Conservation (phyloP, 2,888 invertebrate species). For the Cataglyphis livida region DNA sequence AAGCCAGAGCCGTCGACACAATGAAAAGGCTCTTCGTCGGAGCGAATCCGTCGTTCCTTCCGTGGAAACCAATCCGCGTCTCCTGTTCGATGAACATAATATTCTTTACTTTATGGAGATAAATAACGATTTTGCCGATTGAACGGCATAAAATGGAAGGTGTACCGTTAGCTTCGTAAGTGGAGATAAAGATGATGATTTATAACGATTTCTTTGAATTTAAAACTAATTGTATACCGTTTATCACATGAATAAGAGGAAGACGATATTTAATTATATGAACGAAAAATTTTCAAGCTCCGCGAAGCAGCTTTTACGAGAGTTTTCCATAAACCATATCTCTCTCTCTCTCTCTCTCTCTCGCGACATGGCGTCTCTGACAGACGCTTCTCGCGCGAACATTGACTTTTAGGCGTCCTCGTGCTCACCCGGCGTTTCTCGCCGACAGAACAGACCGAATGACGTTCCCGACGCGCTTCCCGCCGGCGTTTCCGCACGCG, state of each 20-base stretch:
- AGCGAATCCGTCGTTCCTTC: neutral
- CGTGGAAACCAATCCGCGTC: neutral
- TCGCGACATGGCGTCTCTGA: neutral
- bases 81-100: neutral
- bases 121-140: constrained; percentile 2
- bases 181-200: neutral
- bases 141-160: no score
- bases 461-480: constrained; percentile 6
- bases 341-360: no score
- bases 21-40: constrained; percentile 33
- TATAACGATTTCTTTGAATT: neutral
- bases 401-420: neutral
- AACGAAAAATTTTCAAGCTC: neutral
- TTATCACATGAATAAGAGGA: neutral
- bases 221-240: neutral
- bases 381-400: neutral
- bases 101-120: neutral
- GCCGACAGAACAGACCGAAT: neutral
- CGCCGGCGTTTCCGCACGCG: constrained; percentile 29
- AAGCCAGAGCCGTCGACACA: neutral
- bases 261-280: neutral
- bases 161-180: neutral
- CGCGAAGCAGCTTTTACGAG: neutral
- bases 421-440: neutral
- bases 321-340: neutral